Percentiles rank a stretch among this genome's conserved stretches.
phyloP scores from a whole-genome alignment of 2,888 invertebrate species.

The Agrotis ipsilon region DNA sequence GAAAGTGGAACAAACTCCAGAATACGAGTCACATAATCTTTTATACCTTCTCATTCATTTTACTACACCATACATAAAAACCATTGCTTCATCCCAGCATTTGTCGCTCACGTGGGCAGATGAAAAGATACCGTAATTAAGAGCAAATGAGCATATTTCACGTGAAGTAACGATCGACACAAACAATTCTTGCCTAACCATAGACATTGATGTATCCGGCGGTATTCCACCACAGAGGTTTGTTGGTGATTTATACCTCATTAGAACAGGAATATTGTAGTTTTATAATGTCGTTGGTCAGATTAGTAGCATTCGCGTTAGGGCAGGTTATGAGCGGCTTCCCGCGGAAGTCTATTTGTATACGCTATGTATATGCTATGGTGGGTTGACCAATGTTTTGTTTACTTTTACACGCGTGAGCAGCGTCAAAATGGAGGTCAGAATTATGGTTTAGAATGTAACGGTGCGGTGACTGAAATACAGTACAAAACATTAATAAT shows the following conservation, averaged over 20 bases:
- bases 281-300: conserved; percentile 31
- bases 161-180: conserved; percentile 40
- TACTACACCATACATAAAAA: conserved; percentile 3
- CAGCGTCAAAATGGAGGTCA: not conserved
- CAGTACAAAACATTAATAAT: too few relatives aligned
- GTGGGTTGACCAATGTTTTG: conserved; percentile 22
- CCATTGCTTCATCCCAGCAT: conserved; percentile 39
- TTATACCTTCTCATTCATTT: not conserved
- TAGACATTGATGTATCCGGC: conserved; percentile 59
- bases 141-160: conserved; percentile 43
- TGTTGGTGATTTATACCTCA: conserved; percentile 44
- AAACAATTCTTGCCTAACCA: conserved; percentile 41
- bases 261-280: conserved; percentile 29
- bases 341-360: conserved; percentile 18
- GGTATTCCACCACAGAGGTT: conserved; percentile 33
- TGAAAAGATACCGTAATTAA: conserved; percentile 56
- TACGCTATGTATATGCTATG: too few relatives aligned
- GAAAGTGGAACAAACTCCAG: not conserved
- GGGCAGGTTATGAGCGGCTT: conserved; percentile 21
- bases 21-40: not conserved
- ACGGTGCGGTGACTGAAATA: not conserved
- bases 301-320: conserved; percentile 13
- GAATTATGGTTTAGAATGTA: not conserved
- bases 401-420: not conserved
- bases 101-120: conserved; percentile 58